Conservation (phyloP, 2,113 vertebrate species). For the Phoenicopterus ruber region DNA sequence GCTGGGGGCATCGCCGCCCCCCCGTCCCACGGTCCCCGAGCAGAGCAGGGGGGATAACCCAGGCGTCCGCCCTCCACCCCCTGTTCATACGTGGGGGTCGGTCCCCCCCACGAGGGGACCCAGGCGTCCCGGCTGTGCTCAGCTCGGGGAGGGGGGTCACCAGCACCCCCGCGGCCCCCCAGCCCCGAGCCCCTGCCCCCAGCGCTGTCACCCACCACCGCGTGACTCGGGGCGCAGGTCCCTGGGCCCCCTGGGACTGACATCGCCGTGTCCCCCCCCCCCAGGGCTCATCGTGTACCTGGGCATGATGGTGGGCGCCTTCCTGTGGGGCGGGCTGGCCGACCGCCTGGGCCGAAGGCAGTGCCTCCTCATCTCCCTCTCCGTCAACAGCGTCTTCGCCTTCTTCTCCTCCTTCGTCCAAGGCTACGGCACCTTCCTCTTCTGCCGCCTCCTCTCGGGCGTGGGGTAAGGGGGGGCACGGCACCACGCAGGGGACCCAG, state of each 20-base stretch:
- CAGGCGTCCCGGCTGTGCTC: background rate
- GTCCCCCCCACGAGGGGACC: background rate
- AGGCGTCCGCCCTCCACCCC: too few relatives aligned
- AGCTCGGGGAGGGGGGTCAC: too few relatives aligned
- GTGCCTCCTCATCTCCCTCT: constrained; percentile 95
- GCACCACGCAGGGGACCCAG: background rate
- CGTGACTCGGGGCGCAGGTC: background rate
- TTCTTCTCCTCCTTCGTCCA: constrained; percentile 99
- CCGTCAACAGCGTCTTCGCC: constrained; percentile 96
- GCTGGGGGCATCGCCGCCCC: background rate
- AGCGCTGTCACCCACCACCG: too few relatives aligned
- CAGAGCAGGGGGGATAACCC: background rate
- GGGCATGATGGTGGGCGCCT: constrained; percentile 98
- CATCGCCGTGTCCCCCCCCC: background rate
- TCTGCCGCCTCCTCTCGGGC: constrained; percentile 93
- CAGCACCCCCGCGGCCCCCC: background rate
- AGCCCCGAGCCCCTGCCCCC: too few relatives aligned
- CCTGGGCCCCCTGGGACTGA: background rate
- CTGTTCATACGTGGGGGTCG: fast-evolving
- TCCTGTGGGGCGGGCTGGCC: constrained; percentile 94
- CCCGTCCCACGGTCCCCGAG: background rate
- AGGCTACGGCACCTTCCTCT: constrained; percentile 94
- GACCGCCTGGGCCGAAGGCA: constrained; percentile 92
- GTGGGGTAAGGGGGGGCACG: constrained; percentile 82
- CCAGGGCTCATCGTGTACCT: constrained; percentile 57